Conservation (phyloP, 1,140 invertebrate genomes). For the Drosophila orosa region DNA sequence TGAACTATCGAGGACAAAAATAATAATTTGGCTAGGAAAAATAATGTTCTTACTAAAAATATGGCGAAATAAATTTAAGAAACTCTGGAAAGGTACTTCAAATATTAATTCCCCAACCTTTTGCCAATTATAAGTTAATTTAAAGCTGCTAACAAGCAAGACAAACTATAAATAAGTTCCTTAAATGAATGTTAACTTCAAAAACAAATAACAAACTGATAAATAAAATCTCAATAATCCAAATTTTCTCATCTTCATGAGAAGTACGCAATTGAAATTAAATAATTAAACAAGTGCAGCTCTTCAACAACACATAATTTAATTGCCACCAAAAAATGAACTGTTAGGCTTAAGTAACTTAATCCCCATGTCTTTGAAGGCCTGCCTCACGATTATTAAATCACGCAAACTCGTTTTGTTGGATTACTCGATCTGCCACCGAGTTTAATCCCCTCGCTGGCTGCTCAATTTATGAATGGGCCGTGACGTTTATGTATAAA, state of each 20-base stretch:
- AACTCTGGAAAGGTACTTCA: constrained; percentile 1
- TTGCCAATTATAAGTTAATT: not conserved
- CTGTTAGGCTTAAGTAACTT: constrained; percentile 15
- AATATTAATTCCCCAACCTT: too few species aligned
- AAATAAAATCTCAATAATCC: not conserved
- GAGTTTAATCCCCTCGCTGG: constrained; percentile 33
- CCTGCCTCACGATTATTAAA: constrained; percentile 10
- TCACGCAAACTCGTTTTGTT: constrained; percentile 37
- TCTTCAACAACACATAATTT: not conserved
- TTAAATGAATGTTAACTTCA: not conserved
- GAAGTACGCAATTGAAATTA: not conserved
- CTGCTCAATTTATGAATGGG: constrained; percentile 45
- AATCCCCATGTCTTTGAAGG: constrained; percentile 30
- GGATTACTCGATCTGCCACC: constrained; percentile 11
- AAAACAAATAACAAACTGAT: constrained; percentile 3
- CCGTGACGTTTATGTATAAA: constrained; percentile 35
- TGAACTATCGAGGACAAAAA: not conserved
- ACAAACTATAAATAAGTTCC: not conserved
- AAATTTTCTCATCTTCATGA: not conserved
- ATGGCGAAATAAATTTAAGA: constrained; percentile 2
- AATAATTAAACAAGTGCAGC: constrained; percentile 6
- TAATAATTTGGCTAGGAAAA: not conserved
- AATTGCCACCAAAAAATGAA: constrained; percentile 11
- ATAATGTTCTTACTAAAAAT: not conserved
- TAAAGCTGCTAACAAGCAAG: constrained; percentile 7